phyloP scores from a whole-genome alignment of 2,113 vertebrate species.

The Coptodon rendalli region DNA sequence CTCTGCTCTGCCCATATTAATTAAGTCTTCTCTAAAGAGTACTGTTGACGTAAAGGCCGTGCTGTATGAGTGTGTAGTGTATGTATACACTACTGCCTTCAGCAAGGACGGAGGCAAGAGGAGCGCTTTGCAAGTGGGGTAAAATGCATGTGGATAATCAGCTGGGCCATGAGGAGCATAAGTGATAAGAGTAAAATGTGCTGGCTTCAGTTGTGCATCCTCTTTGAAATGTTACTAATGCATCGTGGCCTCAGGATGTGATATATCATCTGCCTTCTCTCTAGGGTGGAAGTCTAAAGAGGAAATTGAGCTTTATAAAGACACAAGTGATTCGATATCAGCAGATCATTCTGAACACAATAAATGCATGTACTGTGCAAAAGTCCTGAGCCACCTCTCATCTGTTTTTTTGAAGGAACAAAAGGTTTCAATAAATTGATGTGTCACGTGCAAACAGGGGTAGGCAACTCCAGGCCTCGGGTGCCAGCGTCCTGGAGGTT shows the following conservation, averaged over 20 bases:
- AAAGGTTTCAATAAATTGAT: not conserved
- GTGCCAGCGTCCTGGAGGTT: too few relatives aligned
- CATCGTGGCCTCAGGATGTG: not conserved
- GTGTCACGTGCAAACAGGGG: not conserved
- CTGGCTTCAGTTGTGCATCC: not conserved
- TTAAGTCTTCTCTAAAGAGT: constrained; percentile 32
- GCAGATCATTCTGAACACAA: not conserved
- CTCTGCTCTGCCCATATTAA: constrained; percentile 27
- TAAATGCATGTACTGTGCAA: not conserved
- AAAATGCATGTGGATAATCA: not conserved
- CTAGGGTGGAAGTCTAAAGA: not conserved
- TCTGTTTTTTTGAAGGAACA: not conserved
- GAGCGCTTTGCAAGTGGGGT: not conserved
- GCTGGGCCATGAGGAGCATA: not conserved
- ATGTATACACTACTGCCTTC: not conserved
- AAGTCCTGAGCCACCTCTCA: not conserved
- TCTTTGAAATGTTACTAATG: not conserved
- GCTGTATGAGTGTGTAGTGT: not conserved
- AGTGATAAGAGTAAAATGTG: not conserved
- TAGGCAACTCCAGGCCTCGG: too few relatives aligned
- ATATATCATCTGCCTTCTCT: not conserved
- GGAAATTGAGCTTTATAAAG: not conserved
- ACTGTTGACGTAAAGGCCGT: not conserved
- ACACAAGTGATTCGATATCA: not conserved
- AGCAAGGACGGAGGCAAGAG: not conserved